Evolutionary conservation across 2,888 invertebrate species (phyloP).

Genomic region (Brachypterus glaber): DNA sequence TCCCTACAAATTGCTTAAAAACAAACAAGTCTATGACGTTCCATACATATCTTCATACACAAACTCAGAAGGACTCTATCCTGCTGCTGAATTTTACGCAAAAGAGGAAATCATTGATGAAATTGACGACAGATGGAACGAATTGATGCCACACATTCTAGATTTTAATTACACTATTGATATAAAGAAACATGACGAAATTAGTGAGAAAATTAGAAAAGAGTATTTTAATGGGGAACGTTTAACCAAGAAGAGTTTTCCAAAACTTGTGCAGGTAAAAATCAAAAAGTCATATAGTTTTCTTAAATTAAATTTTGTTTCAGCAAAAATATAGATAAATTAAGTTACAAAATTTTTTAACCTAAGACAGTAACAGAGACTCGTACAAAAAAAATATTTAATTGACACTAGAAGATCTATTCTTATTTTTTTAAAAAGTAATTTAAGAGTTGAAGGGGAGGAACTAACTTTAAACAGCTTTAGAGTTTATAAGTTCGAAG

Average conservation of each 20-base stretch:
- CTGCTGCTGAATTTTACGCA: slow-evolving; percentile 45
- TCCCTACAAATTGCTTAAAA: slow-evolving; percentile 52
- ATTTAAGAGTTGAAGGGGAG: too few species aligned
- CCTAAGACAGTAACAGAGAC: too few species aligned
- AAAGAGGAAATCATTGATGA: slow-evolving; percentile 27
- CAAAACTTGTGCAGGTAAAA: slow-evolving; percentile 21
- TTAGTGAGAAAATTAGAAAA: slow-evolving; percentile 31
- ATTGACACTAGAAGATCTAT: too few species aligned
- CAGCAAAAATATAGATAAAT: background rate
- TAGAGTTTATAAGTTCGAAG: too few species aligned
- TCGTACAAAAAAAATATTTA: too few species aligned
- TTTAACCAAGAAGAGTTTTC: slow-evolving; percentile 28
- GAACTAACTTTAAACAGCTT: too few species aligned
- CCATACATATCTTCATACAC: slow-evolving; percentile 63
- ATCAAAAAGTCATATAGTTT: too few species aligned
- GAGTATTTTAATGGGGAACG: slow-evolving; percentile 32
- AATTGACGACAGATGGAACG: slow-evolving; percentile 34
- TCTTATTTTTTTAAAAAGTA: too few species aligned
- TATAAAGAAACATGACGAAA: slow-evolving; percentile 20
- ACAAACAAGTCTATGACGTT: slow-evolving; percentile 46
- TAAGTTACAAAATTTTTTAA: too few species aligned
- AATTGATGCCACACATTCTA: slow-evolving; percentile 35
- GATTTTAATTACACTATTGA: slow-evolving; percentile 37
- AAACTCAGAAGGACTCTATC: slow-evolving; percentile 64
- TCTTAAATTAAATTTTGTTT: too few species aligned